These are phyloP conservation scores for Hydra vulgaris DNA, from an alignment of 30 jellyfish, hydroid and myxozoan genomes.

Conservation along the genomic window DNA sequence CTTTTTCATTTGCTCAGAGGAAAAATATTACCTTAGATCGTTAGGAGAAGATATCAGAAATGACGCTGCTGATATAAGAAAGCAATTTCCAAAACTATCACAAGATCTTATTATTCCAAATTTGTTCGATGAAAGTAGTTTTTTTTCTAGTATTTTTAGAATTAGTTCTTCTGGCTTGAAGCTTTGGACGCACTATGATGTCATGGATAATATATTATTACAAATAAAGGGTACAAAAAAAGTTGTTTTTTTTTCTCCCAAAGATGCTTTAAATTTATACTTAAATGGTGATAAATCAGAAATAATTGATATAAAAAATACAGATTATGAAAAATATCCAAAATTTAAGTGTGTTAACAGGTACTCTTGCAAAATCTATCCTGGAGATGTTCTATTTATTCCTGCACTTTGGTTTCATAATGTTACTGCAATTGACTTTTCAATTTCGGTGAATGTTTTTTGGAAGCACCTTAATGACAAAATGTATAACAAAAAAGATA, in stretches of 20 bases:
- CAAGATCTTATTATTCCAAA: slow-evolving; percentile 47
- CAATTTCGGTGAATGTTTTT: slow-evolving; percentile 63
- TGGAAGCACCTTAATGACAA: slow-evolving; percentile 46
- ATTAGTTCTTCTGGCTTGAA: slow-evolving; percentile 72
- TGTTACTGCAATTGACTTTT: slow-evolving; percentile 49
- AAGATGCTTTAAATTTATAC: slow-evolving; percentile 56
- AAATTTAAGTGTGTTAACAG: slow-evolving; percentile 36
- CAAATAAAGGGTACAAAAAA: slow-evolving; percentile 65
- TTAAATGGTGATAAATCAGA: slow-evolving; percentile 80
- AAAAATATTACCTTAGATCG: slow-evolving; percentile 67
- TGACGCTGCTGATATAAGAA: slow-evolving; percentile 70
- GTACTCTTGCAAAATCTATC: slow-evolving; percentile 44
- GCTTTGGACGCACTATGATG: slow-evolving; percentile 96
- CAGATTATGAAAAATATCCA: slow-evolving; percentile 54
- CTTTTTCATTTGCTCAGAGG: slow-evolving; percentile 48
- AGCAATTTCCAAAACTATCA: slow-evolving; percentile 72
- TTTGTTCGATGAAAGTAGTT: slow-evolving; percentile 37
- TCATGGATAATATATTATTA: slow-evolving; percentile 70
- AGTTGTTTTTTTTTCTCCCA: slow-evolving; percentile 63
- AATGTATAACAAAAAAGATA: slow-evolving; percentile 54
- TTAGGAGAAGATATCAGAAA: slow-evolving; percentile 59
- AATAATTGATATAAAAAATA: slow-evolving; percentile 63
- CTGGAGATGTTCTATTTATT: slow-evolving; percentile 77
- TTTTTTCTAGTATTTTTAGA: slow-evolving; percentile 86
- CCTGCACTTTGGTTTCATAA: slow-evolving; percentile 97